Base-by-base conservation (phyloP, 2,888 invertebrate species). In the Tachystola acroxantha region DNA sequence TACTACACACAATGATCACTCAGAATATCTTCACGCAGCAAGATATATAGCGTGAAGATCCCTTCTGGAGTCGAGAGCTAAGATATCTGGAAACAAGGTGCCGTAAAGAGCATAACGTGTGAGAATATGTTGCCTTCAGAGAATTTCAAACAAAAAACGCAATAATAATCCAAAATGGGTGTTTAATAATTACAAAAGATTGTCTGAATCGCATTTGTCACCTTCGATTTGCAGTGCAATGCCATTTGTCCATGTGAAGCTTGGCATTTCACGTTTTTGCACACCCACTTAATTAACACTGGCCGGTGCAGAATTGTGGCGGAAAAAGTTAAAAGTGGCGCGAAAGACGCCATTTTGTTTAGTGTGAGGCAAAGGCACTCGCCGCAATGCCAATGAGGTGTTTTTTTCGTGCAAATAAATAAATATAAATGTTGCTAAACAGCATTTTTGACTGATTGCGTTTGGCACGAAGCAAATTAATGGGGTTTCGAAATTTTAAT, bases 291-390 rank as follows among this genome's bases (percentile, higher is more conserved):
- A 40, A 40, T 40, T 40, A 40, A 34, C 36, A 10, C 40, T 9
- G 36, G 28, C 20, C 19, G 10, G 26, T 30, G 10, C 11, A 31
- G 30, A 25, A 14, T 11, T 20, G 22, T 1, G 10, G 32, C 16
- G 37, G 12, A 32, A 34, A 31, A 29, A 35, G 10, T 10, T 20
- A 42, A 42, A 43, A 39, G 30, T 42, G 33, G 36, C 35, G 39
- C 41, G 33, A 33, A 39, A 25, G 30, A 32, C 20, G 27, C 34
- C 36, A 36, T 43, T 32, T 40, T 35, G 36, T 37, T 27, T 14
- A 32, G 32, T 25, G 30, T 26, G 14, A 36, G 25, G 34, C 25
- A 14, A 39, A 34, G 30, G 20, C 11, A 28, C 20, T 28, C 14
- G 14, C 10, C 4, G 22, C n/a, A 33, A 37, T 24, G 22, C 27